Percentiles rank a stretch among this genome's conserved stretches.
phyloP scores from a whole-genome alignment of 2,888 invertebrate species.

The Notodonta dromedarius region DNA sequence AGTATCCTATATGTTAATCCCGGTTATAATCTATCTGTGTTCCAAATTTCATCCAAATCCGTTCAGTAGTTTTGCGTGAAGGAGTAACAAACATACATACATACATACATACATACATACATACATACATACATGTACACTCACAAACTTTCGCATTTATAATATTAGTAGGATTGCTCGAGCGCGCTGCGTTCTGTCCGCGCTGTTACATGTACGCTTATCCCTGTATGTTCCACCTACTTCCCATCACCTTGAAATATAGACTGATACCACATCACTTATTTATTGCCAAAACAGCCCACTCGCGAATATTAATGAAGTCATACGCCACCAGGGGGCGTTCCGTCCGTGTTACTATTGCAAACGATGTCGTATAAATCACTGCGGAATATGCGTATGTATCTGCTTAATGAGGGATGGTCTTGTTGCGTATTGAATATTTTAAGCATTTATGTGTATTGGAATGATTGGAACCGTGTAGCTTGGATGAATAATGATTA shows the following conservation, averaged over 20 bases:
- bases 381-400: not conserved
- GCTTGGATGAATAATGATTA: not conserved
- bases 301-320: slow-evolving; percentile 5
- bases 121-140: no score
- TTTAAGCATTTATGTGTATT: not conserved
- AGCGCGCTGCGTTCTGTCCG: no score
- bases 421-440: not conserved
- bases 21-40: no score
- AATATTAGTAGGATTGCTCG: no score
- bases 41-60: no score
- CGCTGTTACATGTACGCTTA: no score
- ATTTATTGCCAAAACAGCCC: slow-evolving; percentile 3
- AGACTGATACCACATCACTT: not conserved
- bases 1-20: no score
- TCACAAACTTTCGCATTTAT: no score
- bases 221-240: not conserved
- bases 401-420: not conserved
- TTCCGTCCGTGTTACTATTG: slow-evolving; percentile 6
- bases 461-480: not conserved
- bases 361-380: slow-evolving; percentile 3
- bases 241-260: not conserved
- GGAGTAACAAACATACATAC: no score
- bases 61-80: no score
- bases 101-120: no score
- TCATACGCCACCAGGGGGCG: slow-evolving; percentile 3